These are phyloP conservation scores for Aythya baeri DNA, from an alignment of 2,113 vertebrate species.

Conservation along the genomic window DNA sequence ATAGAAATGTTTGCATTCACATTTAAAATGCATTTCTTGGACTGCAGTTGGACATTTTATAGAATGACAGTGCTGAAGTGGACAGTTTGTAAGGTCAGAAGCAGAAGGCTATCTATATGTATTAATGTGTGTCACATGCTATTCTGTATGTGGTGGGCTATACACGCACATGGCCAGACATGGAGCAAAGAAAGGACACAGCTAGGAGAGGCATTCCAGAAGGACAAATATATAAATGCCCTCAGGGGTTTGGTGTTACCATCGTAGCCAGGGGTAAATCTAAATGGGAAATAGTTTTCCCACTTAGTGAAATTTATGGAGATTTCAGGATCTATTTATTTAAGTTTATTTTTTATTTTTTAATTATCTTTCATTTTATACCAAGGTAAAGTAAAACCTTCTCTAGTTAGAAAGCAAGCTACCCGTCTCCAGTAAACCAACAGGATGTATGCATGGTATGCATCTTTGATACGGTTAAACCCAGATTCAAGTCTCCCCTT, in stretches of 20 bases:
- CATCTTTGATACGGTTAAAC: not conserved
- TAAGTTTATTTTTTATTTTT: no score
- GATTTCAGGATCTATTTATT: not conserved
- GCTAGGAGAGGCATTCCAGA: not conserved
- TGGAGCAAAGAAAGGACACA: not conserved
- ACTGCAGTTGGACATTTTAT: constrained; percentile 54
- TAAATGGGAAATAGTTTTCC: not conserved
- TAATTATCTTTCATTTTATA: not conserved
- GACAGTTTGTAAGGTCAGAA: constrained; percentile 71
- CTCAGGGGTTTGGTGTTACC: not conserved
- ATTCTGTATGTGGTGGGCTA: not conserved
- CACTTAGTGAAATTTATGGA: not conserved
- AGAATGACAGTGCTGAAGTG: constrained; percentile 70
- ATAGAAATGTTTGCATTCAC: constrained; percentile 72
- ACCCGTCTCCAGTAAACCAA: not conserved
- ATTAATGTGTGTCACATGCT: constrained; percentile 48
- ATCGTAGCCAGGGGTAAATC: not conserved
- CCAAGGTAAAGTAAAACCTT: not conserved
- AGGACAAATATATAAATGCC: not conserved
- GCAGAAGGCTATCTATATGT: constrained; percentile 50
- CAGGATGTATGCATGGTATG: not conserved
- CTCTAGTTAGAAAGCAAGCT: not conserved
- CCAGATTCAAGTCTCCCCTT: not conserved
- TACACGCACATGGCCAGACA: not conserved
- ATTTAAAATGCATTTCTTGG: constrained; percentile 72